phyloP scores from a whole-genome alignment of 2,113 vertebrate genomes.

The Elephantulus edwardii region DNA sequence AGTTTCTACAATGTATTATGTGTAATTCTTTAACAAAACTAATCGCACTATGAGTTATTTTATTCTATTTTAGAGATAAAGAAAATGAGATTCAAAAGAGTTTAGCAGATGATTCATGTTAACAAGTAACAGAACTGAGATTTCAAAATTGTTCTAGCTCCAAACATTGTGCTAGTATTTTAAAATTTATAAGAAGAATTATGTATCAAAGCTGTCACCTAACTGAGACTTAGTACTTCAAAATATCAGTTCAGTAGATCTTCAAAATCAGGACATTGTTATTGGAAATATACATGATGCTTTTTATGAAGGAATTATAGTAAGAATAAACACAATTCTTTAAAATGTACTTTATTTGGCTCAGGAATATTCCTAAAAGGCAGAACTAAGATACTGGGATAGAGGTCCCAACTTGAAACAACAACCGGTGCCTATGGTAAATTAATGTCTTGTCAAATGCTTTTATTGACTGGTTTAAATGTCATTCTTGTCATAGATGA shows the following conservation, averaged over 20 bases:
- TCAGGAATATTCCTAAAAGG: background rate
- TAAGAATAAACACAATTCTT: background rate
- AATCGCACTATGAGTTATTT: background rate
- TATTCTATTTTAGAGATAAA: constrained; percentile 31
- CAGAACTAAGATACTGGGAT: no score
- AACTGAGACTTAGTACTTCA: background rate
- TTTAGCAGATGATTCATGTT: background rate
- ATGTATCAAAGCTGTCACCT: background rate
- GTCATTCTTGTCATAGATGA: no score
- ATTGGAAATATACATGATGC: background rate
- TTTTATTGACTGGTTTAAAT: no score
- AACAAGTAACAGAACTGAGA: background rate
- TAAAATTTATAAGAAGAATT: background rate
- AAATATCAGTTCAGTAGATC: background rate
- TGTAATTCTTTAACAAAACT: background rate
- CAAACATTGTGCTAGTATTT: background rate
- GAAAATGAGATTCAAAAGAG: background rate
- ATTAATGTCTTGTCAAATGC: no score
- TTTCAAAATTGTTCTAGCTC: background rate
- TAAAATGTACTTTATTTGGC: background rate
- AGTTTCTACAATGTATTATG: background rate
- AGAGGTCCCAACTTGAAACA: no score
- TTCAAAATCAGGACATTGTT: background rate
- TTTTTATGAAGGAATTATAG: constrained; percentile 2
- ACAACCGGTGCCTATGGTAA: no score